Conservation (phyloP, 1,140 invertebrate species). For the Lysiphlebus fabarum region DNA sequence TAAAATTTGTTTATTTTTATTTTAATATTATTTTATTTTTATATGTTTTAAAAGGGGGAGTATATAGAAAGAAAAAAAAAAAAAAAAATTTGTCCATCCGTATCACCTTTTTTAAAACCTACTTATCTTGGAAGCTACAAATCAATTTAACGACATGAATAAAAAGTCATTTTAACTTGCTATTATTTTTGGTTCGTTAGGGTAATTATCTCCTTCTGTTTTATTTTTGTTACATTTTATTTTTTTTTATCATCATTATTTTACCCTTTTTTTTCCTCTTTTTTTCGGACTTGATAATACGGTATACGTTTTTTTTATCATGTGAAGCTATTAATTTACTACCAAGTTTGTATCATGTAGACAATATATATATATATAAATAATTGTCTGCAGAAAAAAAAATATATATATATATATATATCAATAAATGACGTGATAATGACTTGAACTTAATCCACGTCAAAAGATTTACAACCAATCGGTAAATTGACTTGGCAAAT, state of each 20-base stretch:
- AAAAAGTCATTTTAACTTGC: conserved; percentile 3
- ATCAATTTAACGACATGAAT: conserved; percentile 5
- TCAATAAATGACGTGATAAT: conserved; percentile 35
- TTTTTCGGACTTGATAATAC: background rate
- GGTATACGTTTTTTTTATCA: too few relatives aligned
- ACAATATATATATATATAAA: conserved; percentile 9
- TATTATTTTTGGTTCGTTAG: background rate
- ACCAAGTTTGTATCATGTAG: too few relatives aligned
- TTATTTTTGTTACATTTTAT: background rate
- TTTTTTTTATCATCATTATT: background rate
- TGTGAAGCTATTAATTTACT: too few relatives aligned
- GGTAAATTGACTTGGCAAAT: conserved; percentile 32
- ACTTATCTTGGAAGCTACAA: background rate
- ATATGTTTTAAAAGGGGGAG: too few relatives aligned
- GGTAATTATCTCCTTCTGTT: background rate
- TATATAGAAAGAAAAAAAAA: too few relatives aligned
- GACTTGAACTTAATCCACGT: conserved; percentile 21
- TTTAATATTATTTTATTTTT: too few relatives aligned
- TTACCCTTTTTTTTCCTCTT: background rate
- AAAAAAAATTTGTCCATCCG: too few relatives aligned
- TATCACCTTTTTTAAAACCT: too few relatives aligned
- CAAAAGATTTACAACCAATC: conserved; percentile 44
- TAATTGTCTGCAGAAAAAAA: background rate
- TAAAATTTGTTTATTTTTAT: too few relatives aligned
- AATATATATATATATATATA: conserved; percentile 24